These are phyloP conservation scores for Acleris laterana DNA, from an alignment of 2,888 invertebrate species.

Conservation along the genomic window DNA sequence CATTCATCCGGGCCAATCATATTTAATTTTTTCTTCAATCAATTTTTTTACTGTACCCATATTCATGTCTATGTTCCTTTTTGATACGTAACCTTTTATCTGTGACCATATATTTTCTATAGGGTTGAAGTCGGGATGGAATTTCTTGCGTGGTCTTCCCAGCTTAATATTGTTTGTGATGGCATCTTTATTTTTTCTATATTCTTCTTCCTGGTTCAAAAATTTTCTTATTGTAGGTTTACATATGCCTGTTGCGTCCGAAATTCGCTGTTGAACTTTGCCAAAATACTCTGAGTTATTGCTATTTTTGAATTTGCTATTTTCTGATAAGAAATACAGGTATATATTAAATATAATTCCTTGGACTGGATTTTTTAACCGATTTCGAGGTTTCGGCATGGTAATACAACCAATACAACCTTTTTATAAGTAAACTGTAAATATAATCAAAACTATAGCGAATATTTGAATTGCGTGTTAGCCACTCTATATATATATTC, in stretches of 20 bases:
- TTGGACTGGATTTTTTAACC: constrained; percentile 14
- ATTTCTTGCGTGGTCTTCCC: constrained; percentile 1
- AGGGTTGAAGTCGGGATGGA: neutral
- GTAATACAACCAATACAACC: too few species aligned
- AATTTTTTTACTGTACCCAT: too few species aligned
- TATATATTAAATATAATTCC: constrained; percentile 15
- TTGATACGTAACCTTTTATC: too few species aligned
- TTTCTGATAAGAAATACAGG: constrained; percentile 10
- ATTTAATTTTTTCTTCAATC: too few species aligned
- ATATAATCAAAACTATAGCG: too few species aligned
- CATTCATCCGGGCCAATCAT: too few species aligned
- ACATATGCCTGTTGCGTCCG: constrained; percentile 6
- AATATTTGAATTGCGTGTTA: too few species aligned
- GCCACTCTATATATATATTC: neutral
- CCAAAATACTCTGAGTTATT: constrained; percentile 13
- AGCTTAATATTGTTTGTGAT: too few species aligned
- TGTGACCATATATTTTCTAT: too few species aligned
- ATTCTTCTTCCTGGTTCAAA: too few species aligned
- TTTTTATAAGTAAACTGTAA: too few species aligned
- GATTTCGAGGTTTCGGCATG: constrained; percentile 10
- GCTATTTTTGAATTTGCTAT: constrained; percentile 10
- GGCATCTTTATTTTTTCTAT: neutral
- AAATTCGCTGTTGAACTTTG: constrained; percentile 18
- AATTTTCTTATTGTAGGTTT: constrained; percentile 1
- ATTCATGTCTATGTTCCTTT: too few species aligned